These are phyloP conservation scores for Dryocosmus kuriphilus DNA, from an alignment of 2,888 invertebrate species.

Conservation along the genomic window DNA sequence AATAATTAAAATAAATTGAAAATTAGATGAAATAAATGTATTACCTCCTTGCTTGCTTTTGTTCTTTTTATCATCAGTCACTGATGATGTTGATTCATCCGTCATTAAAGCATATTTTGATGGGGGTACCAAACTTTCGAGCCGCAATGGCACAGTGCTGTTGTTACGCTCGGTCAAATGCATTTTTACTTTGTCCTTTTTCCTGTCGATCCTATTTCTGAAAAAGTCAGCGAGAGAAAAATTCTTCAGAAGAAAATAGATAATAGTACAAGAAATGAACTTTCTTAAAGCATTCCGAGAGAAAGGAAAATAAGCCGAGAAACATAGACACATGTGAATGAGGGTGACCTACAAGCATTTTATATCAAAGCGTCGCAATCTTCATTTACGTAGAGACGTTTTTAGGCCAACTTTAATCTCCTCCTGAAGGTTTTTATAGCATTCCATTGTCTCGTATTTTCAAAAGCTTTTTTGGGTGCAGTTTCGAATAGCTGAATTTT, in stretches of 20 bases:
- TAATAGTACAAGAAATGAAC: background rate
- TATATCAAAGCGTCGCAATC: slow-evolving; percentile 13
- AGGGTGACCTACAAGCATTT: slow-evolving; percentile 14
- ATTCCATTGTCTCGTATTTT: background rate
- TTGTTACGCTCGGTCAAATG: background rate
- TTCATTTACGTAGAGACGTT: background rate
- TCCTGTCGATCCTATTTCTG: slow-evolving; percentile 1
- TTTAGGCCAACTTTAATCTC: background rate
- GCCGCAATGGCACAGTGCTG: background rate
- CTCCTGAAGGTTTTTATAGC: background rate
- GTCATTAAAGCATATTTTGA: background rate
- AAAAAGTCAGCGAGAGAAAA: background rate
- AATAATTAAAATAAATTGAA: background rate
- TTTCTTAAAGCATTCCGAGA: background rate
- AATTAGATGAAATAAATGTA: background rate
- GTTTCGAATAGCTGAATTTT: too few species aligned
- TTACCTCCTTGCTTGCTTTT: background rate
- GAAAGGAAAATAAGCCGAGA: background rate
- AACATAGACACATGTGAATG: background rate
- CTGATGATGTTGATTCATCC: background rate
- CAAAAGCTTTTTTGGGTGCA: background rate
- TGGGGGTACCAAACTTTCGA: background rate
- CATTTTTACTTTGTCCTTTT: background rate
- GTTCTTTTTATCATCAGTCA: background rate
- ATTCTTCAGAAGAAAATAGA: background rate